These are phyloP conservation scores for Lerista edwardsae DNA, from an alignment of 2,797 vertebrate species.

Conservation along the genomic window DNA sequence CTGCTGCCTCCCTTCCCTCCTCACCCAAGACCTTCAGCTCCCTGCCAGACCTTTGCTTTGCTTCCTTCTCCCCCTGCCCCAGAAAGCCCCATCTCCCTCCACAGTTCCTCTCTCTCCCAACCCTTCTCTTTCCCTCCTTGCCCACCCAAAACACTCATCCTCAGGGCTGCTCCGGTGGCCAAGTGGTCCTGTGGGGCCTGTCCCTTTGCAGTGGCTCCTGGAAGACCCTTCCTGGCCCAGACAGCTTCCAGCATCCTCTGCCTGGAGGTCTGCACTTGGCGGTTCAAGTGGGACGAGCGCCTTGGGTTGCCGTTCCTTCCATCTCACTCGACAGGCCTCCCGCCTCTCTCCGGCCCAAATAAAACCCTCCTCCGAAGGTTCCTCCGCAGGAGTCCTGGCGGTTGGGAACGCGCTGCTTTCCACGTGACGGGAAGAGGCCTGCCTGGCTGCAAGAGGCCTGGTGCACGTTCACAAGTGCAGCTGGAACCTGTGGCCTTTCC, in stretches of 20 bases:
- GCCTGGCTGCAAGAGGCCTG: neutral
- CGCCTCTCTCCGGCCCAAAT: neutral
- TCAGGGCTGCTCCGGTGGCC: neutral
- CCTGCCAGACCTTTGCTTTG: neutral
- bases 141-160: neutral
- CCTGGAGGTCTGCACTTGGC: too few relatives aligned
- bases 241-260: neutral
- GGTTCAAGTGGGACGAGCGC: too few relatives aligned
- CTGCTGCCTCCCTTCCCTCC: neutral
- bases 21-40: accelerated
- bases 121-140: too few relatives aligned
- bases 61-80: neutral
- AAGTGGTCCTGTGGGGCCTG: neutral
- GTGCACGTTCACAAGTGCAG: too few relatives aligned
- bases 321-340: neutral
- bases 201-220: neutral
- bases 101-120: neutral
- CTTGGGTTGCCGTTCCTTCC: neutral
- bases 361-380: neutral
- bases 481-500: neutral
- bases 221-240: neutral
- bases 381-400: too few relatives aligned
- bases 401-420: neutral
- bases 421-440: neutral
- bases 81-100: neutral